Base-by-base conservation (phyloP, 2,113 vertebrate genomes). In the Morone saxatilis region DNA sequence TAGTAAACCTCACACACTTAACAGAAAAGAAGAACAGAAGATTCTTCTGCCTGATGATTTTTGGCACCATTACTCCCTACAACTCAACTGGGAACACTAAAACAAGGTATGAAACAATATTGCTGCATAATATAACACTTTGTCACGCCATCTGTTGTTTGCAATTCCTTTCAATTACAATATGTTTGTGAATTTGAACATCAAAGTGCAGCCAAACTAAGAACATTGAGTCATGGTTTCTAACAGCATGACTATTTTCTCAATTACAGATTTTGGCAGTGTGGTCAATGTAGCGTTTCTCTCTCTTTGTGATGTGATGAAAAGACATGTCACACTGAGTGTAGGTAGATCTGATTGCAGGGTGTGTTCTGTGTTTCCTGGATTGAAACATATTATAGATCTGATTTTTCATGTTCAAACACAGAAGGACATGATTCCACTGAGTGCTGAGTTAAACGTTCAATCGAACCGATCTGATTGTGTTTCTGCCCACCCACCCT, bases 81-180 rank as follows among this genome's bases (percentile, higher is more conserved):
- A 90, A 77, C 69, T 78, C 75, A 63, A 68, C 70, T 78, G 71
- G 87, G 82, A 88, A 60, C 61, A 43, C 25, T 80, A 71, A 79
- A 91, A 81, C 83, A 80, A 93, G 71, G 80, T 86, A 73, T 85
- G 81, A 59, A 84, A 73, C 81, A 88, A 76, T 83, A 80, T 81
- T 79, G 80, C 75, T 78, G 62, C 69, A 81, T 78, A 83, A 88
- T 78, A 71, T 81, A 84, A 73, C 67, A 81, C 74, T 88, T 89
- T 78, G 62, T 76, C 76, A 72, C 73, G 45, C 87, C 85, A 92
- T 89, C 92, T 91, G 91, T 67, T 89, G 77, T 88, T 91, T 83
- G 45, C 17, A 75, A 36, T 72, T 87, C 72, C 36, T 90, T 90
- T 88, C 73, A 81, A 60, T 88, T 76, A 66, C 66, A 91, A 86